Conservation (phyloP, 2,888 invertebrate genomes). For the Rotaria magnacalcarata region DNA sequence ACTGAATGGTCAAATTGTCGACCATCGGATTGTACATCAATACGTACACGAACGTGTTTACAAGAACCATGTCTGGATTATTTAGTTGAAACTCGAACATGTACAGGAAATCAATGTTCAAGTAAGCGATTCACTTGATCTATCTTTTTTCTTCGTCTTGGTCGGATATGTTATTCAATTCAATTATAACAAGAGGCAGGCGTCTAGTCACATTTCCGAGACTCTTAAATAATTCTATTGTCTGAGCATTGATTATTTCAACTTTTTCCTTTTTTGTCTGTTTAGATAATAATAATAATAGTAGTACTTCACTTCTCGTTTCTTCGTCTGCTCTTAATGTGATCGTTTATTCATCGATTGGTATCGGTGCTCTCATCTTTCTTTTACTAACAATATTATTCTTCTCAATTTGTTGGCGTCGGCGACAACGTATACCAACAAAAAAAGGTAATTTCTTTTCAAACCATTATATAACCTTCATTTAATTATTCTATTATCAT, state of each 20-base stretch:
- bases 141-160: background rate
- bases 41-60: background rate
- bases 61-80: slow-evolving; percentile 14
- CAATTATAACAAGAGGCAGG: background rate
- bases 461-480: background rate
- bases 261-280: background rate
- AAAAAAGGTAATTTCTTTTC: background rate
- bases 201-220: slow-evolving; percentile 20
- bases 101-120: slow-evolving; percentile 27
- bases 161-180: background rate
- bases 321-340: slow-evolving; percentile 13
- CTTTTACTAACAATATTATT: background rate
- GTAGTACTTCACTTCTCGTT: background rate
- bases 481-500: background rate
- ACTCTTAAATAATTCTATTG: slow-evolving; percentile 7
- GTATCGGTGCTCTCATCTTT: slow-evolving; percentile 5
- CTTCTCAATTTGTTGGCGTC: background rate
- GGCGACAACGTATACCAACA: background rate
- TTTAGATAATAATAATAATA: background rate
- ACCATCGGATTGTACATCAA: background rate
- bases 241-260: background rate
- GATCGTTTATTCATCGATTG: slow-evolving; percentile 7
- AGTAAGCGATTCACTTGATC: slow-evolving; percentile 15
- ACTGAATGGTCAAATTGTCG: background rate
- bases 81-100: slow-evolving; percentile 4